Evolutionary conservation across 1,140 invertebrate genomes (phyloP).

Genomic region (Anastrepha obliqua): DNA sequence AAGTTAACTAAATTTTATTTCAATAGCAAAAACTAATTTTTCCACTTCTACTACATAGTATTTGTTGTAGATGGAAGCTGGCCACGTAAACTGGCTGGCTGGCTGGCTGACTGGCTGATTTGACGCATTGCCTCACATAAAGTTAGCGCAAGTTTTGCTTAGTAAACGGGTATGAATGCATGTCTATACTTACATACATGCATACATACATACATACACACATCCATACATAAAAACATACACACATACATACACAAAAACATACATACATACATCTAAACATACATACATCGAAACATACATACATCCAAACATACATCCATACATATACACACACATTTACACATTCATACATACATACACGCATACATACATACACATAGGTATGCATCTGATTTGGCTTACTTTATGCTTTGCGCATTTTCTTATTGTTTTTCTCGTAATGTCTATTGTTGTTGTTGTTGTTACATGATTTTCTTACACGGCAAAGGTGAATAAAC

Average conservation of each 20-base stretch:
- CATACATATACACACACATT: background rate
- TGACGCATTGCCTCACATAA: constrained; percentile 39
- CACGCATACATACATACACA: background rate
- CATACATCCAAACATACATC: background rate
- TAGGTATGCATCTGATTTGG: constrained; percentile 28
- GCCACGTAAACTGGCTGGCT: background rate
- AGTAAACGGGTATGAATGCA: constrained; percentile 3
- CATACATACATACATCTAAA: background rate
- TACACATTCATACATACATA: background rate
- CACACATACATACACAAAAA: too few relatives aligned
- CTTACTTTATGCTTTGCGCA: constrained; percentile 49
- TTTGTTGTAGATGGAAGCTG: constrained; percentile 9
- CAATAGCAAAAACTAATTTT: constrained; percentile 19
- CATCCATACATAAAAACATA: background rate
- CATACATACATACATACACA: too few relatives aligned
- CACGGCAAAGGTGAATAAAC: constrained; percentile 53
- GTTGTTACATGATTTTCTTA: constrained; percentile 56
- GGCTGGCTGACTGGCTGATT: background rate
- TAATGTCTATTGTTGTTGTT: constrained; percentile 53
- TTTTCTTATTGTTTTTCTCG: constrained; percentile 28
- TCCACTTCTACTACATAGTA: background rate
- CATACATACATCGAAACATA: too few relatives aligned
- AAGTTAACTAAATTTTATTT: constrained; percentile 49
- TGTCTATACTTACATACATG: background rate
- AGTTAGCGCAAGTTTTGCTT: constrained; percentile 34